Conservation (phyloP, 1,140 invertebrate genomes). For the Tetragnatha versicolor region DNA sequence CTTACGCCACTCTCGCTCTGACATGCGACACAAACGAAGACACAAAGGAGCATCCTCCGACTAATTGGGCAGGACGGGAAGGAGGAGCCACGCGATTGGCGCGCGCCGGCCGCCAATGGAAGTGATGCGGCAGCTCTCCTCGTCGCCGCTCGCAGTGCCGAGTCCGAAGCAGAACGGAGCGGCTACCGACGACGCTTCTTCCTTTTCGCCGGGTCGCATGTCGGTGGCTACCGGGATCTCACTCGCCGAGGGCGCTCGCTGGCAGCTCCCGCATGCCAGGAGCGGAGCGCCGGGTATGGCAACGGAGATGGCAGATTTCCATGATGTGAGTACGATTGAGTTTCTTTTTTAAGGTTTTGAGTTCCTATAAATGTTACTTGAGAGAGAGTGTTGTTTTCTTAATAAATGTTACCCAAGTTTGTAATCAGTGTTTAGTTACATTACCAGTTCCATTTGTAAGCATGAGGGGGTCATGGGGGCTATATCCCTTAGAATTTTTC, state of each 20-base stretch:
- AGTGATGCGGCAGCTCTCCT: too few species aligned
- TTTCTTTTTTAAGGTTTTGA: neutral
- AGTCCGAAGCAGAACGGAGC: too few species aligned
- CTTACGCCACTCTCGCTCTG: too few species aligned
- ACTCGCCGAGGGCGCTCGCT: slow-evolving; percentile 25
- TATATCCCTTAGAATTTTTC: too few species aligned
- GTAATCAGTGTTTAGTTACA: too few species aligned
- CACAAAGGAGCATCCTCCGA: too few species aligned
- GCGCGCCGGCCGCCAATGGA: too few species aligned
- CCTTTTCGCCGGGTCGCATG: slow-evolving; percentile 4
- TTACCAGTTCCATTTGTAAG: too few species aligned
- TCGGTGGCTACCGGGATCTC: slow-evolving; percentile 41
- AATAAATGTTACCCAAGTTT: neutral
- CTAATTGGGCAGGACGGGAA: neutral
- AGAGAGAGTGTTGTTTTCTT: neutral
- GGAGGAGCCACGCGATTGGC: neutral
- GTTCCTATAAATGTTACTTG: neutral
- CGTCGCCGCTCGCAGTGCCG: neutral
- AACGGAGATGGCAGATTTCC: slow-evolving; percentile 53
- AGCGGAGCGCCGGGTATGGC: slow-evolving; percentile 34
- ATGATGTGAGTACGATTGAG: slow-evolving; percentile 41
- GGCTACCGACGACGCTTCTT: too few species aligned
- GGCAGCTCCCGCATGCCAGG: slow-evolving; percentile 36
- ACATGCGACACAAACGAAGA: too few species aligned
- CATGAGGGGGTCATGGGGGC: too few species aligned